phyloP scores from a whole-genome alignment of 1,140 invertebrate genomes.

The Psilanteris sp. region DNA sequence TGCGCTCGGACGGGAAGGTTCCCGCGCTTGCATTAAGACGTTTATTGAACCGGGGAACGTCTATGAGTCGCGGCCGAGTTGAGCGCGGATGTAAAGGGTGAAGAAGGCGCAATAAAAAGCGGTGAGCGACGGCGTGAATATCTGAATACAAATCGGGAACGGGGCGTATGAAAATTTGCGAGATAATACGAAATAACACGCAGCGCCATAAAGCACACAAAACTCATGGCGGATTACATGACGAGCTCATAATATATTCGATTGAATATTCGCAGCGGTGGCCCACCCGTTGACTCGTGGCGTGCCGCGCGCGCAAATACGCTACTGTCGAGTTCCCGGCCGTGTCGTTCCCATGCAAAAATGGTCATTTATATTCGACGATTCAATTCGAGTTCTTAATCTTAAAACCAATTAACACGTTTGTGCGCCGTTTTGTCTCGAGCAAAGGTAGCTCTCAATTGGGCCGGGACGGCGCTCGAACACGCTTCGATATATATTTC shows the following conservation, averaged over 20 bases:
- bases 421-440: slow-evolving; percentile 44
- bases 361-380: slow-evolving; percentile 60
- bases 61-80: not conserved
- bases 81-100: slow-evolving; percentile 14
- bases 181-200: slow-evolving; percentile 48
- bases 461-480: slow-evolving; percentile 12
- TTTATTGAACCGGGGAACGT: not conserved
- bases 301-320: slow-evolving; percentile 46
- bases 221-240: slow-evolving; percentile 61
- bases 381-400: slow-evolving; percentile 60
- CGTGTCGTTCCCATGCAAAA: slow-evolving; percentile 54
- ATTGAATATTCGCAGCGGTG: slow-evolving; percentile 59
- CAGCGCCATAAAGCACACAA: slow-evolving; percentile 47
- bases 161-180: slow-evolving; percentile 30
- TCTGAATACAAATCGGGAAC: slow-evolving; percentile 28
- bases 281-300: slow-evolving; percentile 51
- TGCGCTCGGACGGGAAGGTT: too few species aligned
- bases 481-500: not conserved
- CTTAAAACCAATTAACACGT: slow-evolving; percentile 61
- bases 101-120: slow-evolving; percentile 30
- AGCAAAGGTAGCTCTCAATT: slow-evolving; percentile 1
- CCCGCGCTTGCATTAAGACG: not conserved
- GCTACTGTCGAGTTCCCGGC: slow-evolving; percentile 51
- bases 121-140: slow-evolving; percentile 29
- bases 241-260: slow-evolving; percentile 63